Conservation (phyloP, 1,140 invertebrate genomes). For the Apis laboriosa region DNA sequence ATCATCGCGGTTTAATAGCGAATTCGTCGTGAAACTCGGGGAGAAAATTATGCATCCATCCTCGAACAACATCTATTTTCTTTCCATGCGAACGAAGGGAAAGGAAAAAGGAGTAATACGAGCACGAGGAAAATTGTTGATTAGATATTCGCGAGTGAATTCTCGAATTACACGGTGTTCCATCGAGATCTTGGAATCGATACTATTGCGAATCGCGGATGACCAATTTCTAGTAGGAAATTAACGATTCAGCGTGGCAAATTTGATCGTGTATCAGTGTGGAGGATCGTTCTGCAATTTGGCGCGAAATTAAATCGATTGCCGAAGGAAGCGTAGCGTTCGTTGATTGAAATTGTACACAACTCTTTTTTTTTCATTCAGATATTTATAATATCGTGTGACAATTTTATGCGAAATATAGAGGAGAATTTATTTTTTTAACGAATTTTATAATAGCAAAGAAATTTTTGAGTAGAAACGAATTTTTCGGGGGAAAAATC, state of each 20-base stretch:
- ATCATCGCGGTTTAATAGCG: constrained; percentile 12
- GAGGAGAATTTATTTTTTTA: no score
- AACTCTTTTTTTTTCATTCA: not conserved
- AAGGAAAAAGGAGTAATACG: not conserved
- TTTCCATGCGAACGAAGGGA: not conserved
- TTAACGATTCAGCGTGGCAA: constrained; percentile 16
- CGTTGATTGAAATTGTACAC: not conserved
- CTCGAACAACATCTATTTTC: not conserved
- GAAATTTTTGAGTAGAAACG: no score
- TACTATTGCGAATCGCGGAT: not conserved
- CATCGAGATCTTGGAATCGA: not conserved
- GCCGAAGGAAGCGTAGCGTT: no score
- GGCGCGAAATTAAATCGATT: not conserved
- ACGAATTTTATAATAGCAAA: no score
- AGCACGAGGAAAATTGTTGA: not conserved
- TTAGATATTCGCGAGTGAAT: not conserved
- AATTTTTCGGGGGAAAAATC: no score
- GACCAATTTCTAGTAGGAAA: not conserved
- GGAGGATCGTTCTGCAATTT: not conserved
- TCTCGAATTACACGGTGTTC: not conserved
- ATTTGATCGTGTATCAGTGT: not conserved
- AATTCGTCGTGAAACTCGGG: constrained; percentile 6
- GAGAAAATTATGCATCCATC: not conserved
- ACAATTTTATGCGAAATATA: no score
- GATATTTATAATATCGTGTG: no score